These are phyloP conservation scores for Gyps fulvus DNA, from an alignment of 2,113 vertebrate species.

Conservation along the genomic window DNA sequence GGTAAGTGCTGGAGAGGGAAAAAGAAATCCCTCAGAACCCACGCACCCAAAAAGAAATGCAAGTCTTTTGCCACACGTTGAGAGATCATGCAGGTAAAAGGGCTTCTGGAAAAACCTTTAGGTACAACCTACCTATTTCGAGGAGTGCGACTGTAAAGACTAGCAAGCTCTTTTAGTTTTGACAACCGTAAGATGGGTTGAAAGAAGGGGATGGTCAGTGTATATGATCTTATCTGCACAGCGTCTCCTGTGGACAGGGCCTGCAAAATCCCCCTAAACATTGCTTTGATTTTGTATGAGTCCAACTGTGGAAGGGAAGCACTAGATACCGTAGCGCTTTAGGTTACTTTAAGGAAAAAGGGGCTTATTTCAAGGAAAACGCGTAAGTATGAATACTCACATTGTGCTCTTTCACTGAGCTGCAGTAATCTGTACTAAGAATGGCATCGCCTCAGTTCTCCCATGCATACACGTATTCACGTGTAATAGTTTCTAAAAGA, in stretches of 20 bases:
- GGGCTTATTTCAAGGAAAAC: neutral
- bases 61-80: neutral
- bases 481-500: neutral
- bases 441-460: neutral
- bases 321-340: neutral
- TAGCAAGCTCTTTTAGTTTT: neutral
- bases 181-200: neutral
- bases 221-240: neutral
- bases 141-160: neutral
- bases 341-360: neutral
- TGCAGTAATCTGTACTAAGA: neutral
- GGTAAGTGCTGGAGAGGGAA: neutral
- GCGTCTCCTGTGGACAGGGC: neutral
- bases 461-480: accelerated
- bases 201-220: neutral
- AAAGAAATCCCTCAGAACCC: neutral
- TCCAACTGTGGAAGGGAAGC: neutral
- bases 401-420: neutral
- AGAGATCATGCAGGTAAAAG: neutral
- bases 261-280: neutral
- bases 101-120: neutral
- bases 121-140: neutral
- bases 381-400: neutral
- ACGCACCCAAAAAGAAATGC: neutral
- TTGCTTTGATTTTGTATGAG: neutral